Evolutionary conservation across 2,797 vertebrate species (phyloP).

Genomic region (Etheostoma nigrum): DNA sequence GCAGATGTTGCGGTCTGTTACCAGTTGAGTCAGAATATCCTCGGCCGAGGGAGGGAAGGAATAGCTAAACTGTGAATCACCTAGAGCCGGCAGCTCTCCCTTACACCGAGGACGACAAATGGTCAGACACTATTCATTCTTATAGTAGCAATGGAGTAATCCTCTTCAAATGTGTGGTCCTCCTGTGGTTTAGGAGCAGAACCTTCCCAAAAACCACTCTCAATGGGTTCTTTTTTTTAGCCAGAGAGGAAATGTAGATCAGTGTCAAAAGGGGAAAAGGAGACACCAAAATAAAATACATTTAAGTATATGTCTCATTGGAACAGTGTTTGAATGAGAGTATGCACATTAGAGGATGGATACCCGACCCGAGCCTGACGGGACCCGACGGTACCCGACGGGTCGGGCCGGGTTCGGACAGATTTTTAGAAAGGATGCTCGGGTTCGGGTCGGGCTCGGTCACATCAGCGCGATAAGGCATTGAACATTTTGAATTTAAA

Average conservation of each 20-base stretch:
- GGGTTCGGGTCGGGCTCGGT: too few species aligned
- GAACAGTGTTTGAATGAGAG: background rate
- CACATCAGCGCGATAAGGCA: too few species aligned
- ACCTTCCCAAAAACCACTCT: conserved; percentile 50
- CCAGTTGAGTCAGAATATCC: conserved; percentile 56
- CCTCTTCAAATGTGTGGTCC: conserved; percentile 75
- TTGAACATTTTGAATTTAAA: too few species aligned
- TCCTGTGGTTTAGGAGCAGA: conserved; percentile 51
- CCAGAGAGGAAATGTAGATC: conserved; percentile 27
- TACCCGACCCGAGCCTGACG: too few species aligned
- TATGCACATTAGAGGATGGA: too few species aligned
- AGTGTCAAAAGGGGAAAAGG: conserved; percentile 17
- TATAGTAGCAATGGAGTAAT: conserved; percentile 55
- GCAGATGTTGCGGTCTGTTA: conserved; percentile 61
- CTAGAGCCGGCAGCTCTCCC: conserved; percentile 42
- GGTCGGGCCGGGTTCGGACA: too few species aligned
- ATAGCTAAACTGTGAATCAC: conserved; percentile 68
- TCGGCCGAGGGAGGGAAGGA: conserved; percentile 41
- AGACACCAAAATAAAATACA: conserved; percentile 35
- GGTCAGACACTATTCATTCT: conserved; percentile 51
- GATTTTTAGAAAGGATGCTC: too few species aligned
- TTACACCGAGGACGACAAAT: conserved; percentile 31
- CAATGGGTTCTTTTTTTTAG: conserved; percentile 25
- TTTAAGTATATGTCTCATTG: conserved; percentile 8
- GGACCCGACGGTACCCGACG: too few species aligned